phyloP scores from a whole-genome alignment of 2,888 invertebrate species.

The Magallana nippona region DNA sequence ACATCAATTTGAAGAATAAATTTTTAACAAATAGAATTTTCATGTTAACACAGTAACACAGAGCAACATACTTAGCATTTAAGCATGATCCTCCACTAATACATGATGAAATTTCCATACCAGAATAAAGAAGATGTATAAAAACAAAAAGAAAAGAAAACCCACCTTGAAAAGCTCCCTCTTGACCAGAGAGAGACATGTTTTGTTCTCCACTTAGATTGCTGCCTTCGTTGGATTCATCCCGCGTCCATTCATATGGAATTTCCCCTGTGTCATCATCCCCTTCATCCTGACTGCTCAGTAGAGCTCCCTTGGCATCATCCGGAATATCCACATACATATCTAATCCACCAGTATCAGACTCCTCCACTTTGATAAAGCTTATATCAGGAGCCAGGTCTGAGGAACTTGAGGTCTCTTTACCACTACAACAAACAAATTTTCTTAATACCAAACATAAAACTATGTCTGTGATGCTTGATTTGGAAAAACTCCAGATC shows the following conservation, averaged over 20 bases:
- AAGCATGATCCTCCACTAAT: not conserved
- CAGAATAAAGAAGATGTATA: not conserved
- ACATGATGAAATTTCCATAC: constrained; percentile 25
- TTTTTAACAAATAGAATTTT: no score
- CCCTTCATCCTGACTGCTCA: constrained; percentile 23
- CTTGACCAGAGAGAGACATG: constrained; percentile 43
- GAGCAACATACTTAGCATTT: not conserved
- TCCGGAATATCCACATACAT: constrained; percentile 53
- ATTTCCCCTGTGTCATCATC: constrained; percentile 41
- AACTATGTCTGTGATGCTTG: no score
- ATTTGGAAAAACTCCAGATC: no score
- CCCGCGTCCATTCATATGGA: constrained; percentile 46
- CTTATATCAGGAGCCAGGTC: constrained; percentile 42
- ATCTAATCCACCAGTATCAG: constrained; percentile 47
- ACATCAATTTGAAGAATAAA: no score
- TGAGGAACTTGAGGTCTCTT: constrained; percentile 27
- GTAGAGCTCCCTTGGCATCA: constrained; percentile 20
- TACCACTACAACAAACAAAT: not conserved
- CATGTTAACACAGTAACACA: no score
- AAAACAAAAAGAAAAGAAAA: not conserved
- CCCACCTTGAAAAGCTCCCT: constrained; percentile 50
- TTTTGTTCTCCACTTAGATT: constrained; percentile 49
- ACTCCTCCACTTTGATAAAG: constrained; percentile 49
- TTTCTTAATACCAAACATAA: not conserved
- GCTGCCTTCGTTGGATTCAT: constrained; percentile 51